Percentiles rank a stretch among this genome's conserved stretches.
These are phyloP conservation scores for Ganaspis brasiliensis DNA, from an alignment of 2,888 invertebrate species.

Conservation along the genomic window DNA sequence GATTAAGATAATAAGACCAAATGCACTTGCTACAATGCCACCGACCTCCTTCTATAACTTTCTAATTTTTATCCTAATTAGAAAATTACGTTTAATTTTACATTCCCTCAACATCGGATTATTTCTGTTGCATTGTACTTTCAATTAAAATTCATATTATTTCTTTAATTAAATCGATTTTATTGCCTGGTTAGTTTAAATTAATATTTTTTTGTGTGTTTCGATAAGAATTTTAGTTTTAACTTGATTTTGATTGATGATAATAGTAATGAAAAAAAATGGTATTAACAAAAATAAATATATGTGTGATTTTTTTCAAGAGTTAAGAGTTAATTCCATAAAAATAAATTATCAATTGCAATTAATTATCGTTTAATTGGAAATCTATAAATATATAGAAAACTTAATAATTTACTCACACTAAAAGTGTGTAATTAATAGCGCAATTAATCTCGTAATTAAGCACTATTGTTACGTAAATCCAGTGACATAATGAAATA, in stretches of 20 bases:
- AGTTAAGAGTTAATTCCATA: too few relatives aligned
- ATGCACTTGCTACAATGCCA: conserved; percentile 33
- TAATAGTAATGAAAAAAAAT: too few relatives aligned
- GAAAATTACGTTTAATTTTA: conserved; percentile 16
- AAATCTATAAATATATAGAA: background rate
- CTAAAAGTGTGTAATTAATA: background rate
- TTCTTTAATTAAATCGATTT: too few relatives aligned
- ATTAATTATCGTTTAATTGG: background rate
- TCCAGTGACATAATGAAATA: conserved; percentile 5
- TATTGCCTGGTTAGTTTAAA: too few relatives aligned
- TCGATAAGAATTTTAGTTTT: too few relatives aligned
- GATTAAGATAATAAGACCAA: conserved; percentile 28
- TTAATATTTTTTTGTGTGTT: too few relatives aligned
- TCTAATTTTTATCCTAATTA: conserved; percentile 38
- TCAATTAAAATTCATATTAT: background rate
- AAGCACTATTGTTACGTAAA: background rate
- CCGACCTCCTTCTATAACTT: conserved; percentile 40
- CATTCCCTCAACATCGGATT: background rate
- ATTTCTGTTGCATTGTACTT: background rate
- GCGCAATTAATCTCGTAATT: background rate
- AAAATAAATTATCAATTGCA: too few relatives aligned
- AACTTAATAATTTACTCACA: background rate
- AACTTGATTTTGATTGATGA: too few relatives aligned
- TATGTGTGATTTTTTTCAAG: too few relatives aligned
- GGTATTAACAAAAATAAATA: too few relatives aligned